Evolutionary conservation across 2,797 vertebrate genomes (phyloP).

Genomic region (Serranus cabrilla): DNA sequence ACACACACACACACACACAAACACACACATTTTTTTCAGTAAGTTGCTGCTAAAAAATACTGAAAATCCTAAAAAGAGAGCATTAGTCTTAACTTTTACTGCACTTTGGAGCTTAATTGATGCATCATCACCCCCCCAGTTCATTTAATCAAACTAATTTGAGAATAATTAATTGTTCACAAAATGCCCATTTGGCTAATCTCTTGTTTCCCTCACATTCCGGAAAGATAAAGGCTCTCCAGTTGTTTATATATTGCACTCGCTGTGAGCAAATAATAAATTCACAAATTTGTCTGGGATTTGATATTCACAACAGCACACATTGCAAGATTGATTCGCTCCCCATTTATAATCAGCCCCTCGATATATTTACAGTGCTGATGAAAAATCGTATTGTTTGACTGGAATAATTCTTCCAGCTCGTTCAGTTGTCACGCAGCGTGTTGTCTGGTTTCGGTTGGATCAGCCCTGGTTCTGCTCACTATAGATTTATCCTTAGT

Average conservation of each 20-base stretch:
- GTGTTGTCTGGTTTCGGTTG: slow-evolving; percentile 50
- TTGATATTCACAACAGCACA: slow-evolving; percentile 24
- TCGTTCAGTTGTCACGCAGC: slow-evolving; percentile 1
- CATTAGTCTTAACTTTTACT: not conserved
- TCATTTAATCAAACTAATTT: slow-evolving; percentile 20
- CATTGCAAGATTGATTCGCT: not conserved
- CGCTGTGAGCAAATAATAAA: slow-evolving; percentile 30
- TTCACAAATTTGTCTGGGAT: slow-evolving; percentile 29
- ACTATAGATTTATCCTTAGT: not conserved
- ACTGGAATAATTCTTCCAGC: not conserved
- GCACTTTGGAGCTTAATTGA: not conserved
- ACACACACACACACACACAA: slow-evolving; percentile 23
- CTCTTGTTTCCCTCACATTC: slow-evolving; percentile 38
- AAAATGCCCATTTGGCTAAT: slow-evolving; percentile 37
- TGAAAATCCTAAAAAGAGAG: not conserved
- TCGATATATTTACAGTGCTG: slow-evolving; percentile 14
- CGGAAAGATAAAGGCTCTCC: slow-evolving; percentile 22
- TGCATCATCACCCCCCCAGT: not conserved
- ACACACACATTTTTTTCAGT: not conserved
- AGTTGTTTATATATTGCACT: slow-evolving; percentile 14
- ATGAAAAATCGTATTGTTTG: slow-evolving; percentile 8
- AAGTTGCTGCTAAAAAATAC: no score
- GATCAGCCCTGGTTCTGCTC: slow-evolving; percentile 69
- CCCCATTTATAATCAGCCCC: slow-evolving; percentile 14
- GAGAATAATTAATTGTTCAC: slow-evolving; percentile 24